phyloP scores from a whole-genome alignment of 2,888 invertebrate genomes.

The Conchocele bisecta region DNA sequence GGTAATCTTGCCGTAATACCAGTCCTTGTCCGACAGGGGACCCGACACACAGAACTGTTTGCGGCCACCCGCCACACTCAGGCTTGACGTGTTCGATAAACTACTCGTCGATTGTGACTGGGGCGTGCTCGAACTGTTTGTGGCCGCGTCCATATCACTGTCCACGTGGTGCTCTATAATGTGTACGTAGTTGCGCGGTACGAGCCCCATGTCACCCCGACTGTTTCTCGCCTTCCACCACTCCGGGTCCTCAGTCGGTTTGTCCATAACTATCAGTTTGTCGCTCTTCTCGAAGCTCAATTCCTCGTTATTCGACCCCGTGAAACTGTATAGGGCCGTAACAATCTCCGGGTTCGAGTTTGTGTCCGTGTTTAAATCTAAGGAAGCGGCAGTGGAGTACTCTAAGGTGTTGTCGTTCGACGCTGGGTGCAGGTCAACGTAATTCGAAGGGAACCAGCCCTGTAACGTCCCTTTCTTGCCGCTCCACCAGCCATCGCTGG shows the following conservation, averaged over 20 bases:
- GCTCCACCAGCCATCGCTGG: slow-evolving; percentile 99
- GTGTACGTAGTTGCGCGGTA: slow-evolving; percentile 88
- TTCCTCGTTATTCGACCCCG: slow-evolving; percentile 92
- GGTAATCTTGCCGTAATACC: slow-evolving; percentile 99
- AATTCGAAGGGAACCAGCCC: slow-evolving; percentile 99
- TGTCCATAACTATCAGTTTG: slow-evolving; percentile 95
- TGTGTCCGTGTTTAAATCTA: slow-evolving; percentile 52
- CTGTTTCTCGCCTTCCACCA: slow-evolving; percentile 98
- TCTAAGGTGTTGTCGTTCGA: slow-evolving; percentile 54
- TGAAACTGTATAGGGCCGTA: slow-evolving; percentile 92
- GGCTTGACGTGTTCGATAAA: slow-evolving; percentile 75
- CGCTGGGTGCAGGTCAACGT: slow-evolving; percentile 86
- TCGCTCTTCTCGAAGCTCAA: slow-evolving; percentile 98
- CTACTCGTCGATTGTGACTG: slow-evolving; percentile 81
- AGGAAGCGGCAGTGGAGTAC: slow-evolving; percentile 74
- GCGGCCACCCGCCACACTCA: slow-evolving; percentile 68
- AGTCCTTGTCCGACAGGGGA: slow-evolving; percentile 85
- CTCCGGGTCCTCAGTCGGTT: slow-evolving; percentile 98
- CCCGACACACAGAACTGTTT: slow-evolving; percentile 78
- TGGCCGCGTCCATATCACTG: slow-evolving; percentile 69
- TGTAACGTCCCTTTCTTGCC: slow-evolving; percentile 86
- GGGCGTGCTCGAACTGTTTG: slow-evolving; percentile 75
- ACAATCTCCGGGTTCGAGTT: slow-evolving; percentile 88
- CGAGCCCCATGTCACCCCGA: slow-evolving; percentile 95
- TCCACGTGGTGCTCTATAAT: slow-evolving; percentile 67